phyloP scores from a whole-genome alignment of 2,888 invertebrate genomes.

The Athrips mouffetella region DNA sequence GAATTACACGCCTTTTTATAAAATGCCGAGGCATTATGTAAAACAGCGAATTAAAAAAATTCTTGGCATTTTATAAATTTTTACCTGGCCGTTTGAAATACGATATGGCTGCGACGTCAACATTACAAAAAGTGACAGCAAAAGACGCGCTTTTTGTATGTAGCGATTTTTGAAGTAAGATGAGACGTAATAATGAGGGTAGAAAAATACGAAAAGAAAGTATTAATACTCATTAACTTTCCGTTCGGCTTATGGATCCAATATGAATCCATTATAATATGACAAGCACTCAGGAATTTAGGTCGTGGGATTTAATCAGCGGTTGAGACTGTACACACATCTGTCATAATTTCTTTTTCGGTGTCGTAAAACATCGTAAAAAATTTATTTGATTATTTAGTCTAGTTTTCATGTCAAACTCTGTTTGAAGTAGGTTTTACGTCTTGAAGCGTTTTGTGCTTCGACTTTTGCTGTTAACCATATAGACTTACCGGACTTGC shows the following conservation, averaged over 20 bases:
- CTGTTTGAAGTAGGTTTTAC: neutral
- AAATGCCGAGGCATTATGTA: too few species aligned
- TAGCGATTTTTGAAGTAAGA: neutral
- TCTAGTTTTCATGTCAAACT: neutral
- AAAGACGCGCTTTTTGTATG: too few species aligned
- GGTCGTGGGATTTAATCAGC: conserved; percentile 39
- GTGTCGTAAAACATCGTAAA: neutral
- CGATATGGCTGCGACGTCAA: too few species aligned
- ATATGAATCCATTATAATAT: conserved; percentile 41
- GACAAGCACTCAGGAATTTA: conserved; percentile 43
- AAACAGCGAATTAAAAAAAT: too few species aligned
- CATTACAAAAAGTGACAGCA: too few species aligned
- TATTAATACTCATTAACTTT: conserved; percentile 19
- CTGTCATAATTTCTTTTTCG: conserved; percentile 14
- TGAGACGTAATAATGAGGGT: conserved; percentile 13
- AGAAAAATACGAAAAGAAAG: conserved; percentile 20
- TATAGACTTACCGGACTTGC: conserved; percentile 84
- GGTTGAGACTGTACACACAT: conserved; percentile 15
- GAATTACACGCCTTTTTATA: too few species aligned
- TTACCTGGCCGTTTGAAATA: too few species aligned
- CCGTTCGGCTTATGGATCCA: conserved; percentile 31
- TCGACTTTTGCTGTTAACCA: neutral
- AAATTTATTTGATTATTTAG: neutral
- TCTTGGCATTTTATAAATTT: too few species aligned
- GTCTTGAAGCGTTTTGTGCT: conserved; percentile 19